A percentile compares a stretch with the other conserved stretches of the same genome.
These are phyloP conservation scores for Eptesicus fuscus DNA, from an alignment of 2,113 vertebrate species.

Conservation along the genomic window DNA sequence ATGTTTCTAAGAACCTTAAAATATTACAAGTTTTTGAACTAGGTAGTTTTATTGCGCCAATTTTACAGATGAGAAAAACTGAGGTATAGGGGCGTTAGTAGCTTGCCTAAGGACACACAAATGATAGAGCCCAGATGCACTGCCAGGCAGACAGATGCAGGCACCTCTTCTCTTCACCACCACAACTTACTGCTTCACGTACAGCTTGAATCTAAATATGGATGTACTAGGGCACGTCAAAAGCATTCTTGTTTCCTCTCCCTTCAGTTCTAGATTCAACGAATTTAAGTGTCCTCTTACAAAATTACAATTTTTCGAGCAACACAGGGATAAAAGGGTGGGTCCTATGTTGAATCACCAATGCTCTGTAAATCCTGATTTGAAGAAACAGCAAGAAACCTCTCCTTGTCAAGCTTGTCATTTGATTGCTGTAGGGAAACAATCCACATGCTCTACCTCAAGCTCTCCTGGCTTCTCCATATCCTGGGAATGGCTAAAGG, in stretches of 20 bases:
- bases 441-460: background rate
- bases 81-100: background rate
- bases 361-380: background rate
- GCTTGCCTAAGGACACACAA: background rate
- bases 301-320: background rate
- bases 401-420: background rate
- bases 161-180: background rate
- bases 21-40: background rate
- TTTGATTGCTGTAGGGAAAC: background rate
- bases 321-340: background rate
- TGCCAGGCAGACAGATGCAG: background rate
- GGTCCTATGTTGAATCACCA: background rate
- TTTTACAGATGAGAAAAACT: constrained; percentile 2
- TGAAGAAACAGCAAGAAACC: background rate
- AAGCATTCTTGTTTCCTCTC: background rate
- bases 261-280: background rate
- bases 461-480: background rate
- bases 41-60: background rate
- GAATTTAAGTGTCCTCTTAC: background rate
- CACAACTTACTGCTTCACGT: background rate
- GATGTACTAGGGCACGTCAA: background rate
- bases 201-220: background rate
- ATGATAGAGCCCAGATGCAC: background rate
- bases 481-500: background rate
- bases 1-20: background rate